These are phyloP conservation scores for Drosophila kikkawai DNA, from an alignment of 1,140 invertebrate genomes.

Conservation along the genomic window DNA sequence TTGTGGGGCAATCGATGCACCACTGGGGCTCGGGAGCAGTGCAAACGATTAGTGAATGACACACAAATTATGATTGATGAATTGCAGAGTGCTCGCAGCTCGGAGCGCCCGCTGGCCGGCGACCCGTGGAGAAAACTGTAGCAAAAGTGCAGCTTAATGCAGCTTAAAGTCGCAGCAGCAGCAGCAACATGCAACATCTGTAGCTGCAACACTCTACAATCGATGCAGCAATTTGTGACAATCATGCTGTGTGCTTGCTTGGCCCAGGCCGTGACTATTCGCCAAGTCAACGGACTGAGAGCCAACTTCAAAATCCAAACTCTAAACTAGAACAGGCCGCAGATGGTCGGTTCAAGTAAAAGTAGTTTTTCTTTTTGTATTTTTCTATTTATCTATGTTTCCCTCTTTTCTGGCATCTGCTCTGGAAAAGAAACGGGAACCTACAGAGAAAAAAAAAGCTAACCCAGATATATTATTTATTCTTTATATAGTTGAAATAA, in stretches of 20 bases:
- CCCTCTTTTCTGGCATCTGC: slow-evolving; percentile 39
- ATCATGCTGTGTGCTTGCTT: slow-evolving; percentile 61
- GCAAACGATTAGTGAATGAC: slow-evolving; percentile 77
- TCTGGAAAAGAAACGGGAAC: slow-evolving; percentile 42
- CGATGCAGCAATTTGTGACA: slow-evolving; percentile 76
- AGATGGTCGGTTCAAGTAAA: slow-evolving; percentile 60
- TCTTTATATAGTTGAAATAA: not conserved
- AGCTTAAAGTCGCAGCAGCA: slow-evolving; percentile 31
- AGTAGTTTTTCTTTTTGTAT: slow-evolving; percentile 51
- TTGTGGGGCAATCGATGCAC: slow-evolving; percentile 63
- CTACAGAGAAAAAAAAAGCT: slow-evolving; percentile 4
- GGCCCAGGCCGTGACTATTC: slow-evolving; percentile 46
- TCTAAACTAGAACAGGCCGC: slow-evolving; percentile 58
- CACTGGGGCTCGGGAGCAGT: slow-evolving; percentile 57
- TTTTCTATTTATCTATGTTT: slow-evolving; percentile 24
- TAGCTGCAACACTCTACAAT: slow-evolving; percentile 48
- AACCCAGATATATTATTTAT: not conserved
- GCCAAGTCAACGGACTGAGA: slow-evolving; percentile 32
- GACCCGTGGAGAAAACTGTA: slow-evolving; percentile 76
- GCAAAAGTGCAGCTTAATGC: slow-evolving; percentile 70
- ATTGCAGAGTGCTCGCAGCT: slow-evolving; percentile 41
- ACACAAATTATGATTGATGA: slow-evolving; percentile 81
- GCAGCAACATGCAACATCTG: slow-evolving; percentile 34
- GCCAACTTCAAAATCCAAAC: slow-evolving; percentile 9
- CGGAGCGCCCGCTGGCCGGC: slow-evolving; percentile 40